phyloP scores from a whole-genome alignment of 2,797 vertebrate genomes.

The Myotis myotis region DNA sequence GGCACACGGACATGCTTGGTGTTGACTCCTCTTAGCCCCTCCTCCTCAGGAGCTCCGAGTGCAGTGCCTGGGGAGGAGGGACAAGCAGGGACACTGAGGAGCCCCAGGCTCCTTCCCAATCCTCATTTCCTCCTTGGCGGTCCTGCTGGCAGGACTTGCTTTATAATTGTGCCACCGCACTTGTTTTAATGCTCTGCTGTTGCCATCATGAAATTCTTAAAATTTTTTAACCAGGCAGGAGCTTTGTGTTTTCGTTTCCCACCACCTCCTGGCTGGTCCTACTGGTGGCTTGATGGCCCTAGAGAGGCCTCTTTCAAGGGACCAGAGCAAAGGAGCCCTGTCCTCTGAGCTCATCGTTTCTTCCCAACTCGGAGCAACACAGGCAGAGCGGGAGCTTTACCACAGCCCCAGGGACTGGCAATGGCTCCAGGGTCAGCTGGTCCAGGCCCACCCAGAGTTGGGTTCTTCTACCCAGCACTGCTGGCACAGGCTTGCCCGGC shows the following conservation, averaged over 20 bases:
- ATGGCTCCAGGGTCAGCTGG: background rate
- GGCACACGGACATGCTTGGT: background rate
- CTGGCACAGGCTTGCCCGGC: conserved; percentile 2
- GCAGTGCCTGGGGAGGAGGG: background rate
- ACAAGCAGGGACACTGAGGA: background rate
- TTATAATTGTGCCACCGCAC: background rate
- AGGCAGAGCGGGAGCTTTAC: background rate
- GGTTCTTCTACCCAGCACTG: background rate
- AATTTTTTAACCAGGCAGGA: background rate
- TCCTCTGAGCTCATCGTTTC: background rate
- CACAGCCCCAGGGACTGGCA: background rate
- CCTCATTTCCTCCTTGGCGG: background rate
- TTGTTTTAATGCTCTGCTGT: background rate
- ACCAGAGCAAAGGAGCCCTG: background rate
- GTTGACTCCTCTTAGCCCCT: background rate
- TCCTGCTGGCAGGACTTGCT: background rate
- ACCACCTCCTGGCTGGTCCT: background rate
- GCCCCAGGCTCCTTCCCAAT: background rate
- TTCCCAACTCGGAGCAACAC: background rate
- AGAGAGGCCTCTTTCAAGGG: background rate
- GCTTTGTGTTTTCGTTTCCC: background rate
- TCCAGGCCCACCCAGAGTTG: background rate
- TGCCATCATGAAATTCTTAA: background rate
- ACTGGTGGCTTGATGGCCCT: background rate
- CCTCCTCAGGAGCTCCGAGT: background rate